Evolutionary conservation across 2,888 invertebrate species (phyloP), one percentile per base, ranked within the genome.

Genomic region (Rhimphoctona megacephalus): DNA sequence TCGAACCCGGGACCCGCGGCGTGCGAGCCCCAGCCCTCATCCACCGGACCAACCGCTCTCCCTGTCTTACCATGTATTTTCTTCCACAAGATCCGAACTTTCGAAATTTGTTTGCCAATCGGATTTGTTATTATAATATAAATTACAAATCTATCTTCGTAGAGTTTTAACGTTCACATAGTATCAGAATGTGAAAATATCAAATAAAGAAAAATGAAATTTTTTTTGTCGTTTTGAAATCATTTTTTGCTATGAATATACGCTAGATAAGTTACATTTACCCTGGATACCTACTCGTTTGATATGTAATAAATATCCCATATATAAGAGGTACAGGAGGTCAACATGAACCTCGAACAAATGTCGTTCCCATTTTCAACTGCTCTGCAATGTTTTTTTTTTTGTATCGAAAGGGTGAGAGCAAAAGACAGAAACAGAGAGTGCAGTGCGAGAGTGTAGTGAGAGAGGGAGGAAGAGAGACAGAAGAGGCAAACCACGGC

Each of bases 331-430:
- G 52, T 43, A 52, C 33, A 49, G 22, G 46, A 69, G 81, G 81
- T 82, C 81, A 76, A 22, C 46, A 19, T 8, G 69, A 76, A 82
- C 67, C 72, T 73, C 64, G 43, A 82, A 69, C 81, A 76, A 82
- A 76, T 61, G 81, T 54, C 22, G 49, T 64, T 67, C 66, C 43
- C 67, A 22, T 76, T 82, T 82, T 30, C 74, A 76, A 67, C 67
- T 11, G 57, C 33, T 67, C 25, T 30, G n/a, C 76, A 54, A 54
- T 82, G 74, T 82, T 82, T 76, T 82, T 82, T 76, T 82, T 76
- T 82, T 82, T 76, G 81, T 76, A 57, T 43, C 43, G 76, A 76
- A 49, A 54, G 67, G 54, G 43, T 22, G 30, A 57, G 30, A 54
- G 33, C 1, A 61, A 61, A 14, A 61, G 57, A 61, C 1, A 61